Base-by-base conservation (phyloP, 2,888 invertebrate species). In the Tetropium fuscum region DNA sequence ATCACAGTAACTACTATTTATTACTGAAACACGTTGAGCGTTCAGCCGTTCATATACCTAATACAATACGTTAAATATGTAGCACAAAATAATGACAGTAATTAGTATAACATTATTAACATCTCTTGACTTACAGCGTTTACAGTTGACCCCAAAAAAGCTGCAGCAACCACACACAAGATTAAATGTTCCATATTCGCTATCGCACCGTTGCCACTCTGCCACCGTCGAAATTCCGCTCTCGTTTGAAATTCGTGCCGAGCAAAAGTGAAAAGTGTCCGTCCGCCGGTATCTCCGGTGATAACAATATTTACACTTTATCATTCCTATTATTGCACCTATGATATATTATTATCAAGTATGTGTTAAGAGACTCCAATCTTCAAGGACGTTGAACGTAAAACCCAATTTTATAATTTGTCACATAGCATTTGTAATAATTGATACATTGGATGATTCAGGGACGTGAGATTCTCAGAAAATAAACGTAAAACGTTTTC, bases 271-370 rank as follows among this genome's bases (percentile, higher is more conserved):
- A 43, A 43, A 41, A n/a, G 16, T 20, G 13, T 8, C 18, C 36
- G 7, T 15, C 27, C 27, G 18, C 8, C 44, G n/a, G 27, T 44
- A 44, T 47, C 48, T 48, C 48, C 19, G 15, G 11, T 48, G 48
- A 48, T 48, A 48, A 25, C 22, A 20, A 25, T 48, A 48, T 48
- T 48, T 48, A 36, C 36, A 16, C 15, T 48, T 48, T 36, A 36
- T 48, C 48, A 48, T 32, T 32, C 19, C 47, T 32, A 10, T 47
- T 47, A 47, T 48, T 36, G 22, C 20, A 11, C 22, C 13, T 36
- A 36, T 36, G 19, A 18, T 11, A 38, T 3, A 34, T 34, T 34
- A 34, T 34, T 15, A 13, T 5, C 8, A 38, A n/a, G n/a, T 38
- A 38, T 18, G 6, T 11, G 20, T 44, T 27, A 32, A 18, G 43